phyloP scores from a whole-genome alignment of 2,797 vertebrate genomes.

The Threskiornis aethiopicus region DNA sequence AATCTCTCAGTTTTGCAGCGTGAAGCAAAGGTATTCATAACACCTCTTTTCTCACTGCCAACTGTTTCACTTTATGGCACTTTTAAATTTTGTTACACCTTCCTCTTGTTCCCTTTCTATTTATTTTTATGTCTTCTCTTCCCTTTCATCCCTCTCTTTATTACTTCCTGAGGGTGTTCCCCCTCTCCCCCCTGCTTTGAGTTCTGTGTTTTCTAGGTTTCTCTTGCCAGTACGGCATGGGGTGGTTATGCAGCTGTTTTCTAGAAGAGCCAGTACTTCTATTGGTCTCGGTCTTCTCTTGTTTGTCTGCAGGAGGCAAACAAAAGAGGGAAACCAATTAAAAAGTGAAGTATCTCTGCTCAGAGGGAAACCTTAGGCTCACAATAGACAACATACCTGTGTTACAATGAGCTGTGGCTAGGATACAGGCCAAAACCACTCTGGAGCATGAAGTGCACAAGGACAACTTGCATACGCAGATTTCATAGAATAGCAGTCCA shows the following conservation, averaged over 20 bases:
- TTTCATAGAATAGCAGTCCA: neutral
- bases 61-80: neutral
- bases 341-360: neutral
- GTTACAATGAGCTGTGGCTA: neutral
- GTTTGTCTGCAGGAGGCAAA: neutral
- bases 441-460: neutral
- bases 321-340: neutral
- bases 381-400: neutral
- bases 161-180: neutral
- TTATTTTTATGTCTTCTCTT: neutral
- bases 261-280: neutral
- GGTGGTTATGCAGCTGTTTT: neutral
- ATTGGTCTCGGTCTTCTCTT: neutral
- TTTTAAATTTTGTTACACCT: neutral
- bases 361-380: neutral
- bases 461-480: neutral
- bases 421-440: neutral
- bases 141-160: neutral
- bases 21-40: neutral
- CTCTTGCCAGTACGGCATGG: neutral
- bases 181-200: neutral
- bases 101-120: constrained; percentile 1
- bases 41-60: neutral
- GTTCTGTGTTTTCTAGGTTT: neutral
- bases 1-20: neutral